These are phyloP conservation scores for Microplitis manilae DNA, from an alignment of 2,888 invertebrate species.

Conservation along the genomic window DNA sequence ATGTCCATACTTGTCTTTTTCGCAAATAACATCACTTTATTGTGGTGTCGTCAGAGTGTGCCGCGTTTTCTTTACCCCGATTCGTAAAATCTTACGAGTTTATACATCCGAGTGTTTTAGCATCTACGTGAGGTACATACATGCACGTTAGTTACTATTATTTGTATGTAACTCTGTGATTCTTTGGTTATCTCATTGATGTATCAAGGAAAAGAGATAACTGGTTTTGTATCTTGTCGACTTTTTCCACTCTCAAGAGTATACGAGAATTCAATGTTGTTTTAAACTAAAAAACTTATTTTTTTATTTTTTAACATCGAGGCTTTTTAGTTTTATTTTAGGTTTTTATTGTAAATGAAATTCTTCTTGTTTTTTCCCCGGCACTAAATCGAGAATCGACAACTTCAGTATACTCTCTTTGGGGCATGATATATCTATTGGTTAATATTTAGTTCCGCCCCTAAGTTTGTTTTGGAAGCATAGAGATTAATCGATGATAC, in stretches of 20 bases:
- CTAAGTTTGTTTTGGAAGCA: constrained; percentile 45
- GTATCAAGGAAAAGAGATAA: constrained; percentile 4
- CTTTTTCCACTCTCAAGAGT: not conserved
- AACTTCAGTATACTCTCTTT: not conserved
- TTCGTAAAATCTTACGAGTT: not conserved
- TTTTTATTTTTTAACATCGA: not conserved
- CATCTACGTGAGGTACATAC: not conserved
- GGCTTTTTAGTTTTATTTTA: not conserved
- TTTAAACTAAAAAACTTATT: not conserved
- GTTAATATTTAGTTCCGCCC: constrained; percentile 34
- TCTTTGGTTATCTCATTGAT: constrained; percentile 15
- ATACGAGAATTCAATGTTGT: constrained; percentile 1
- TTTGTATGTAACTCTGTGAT: constrained; percentile 19
- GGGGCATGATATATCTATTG: constrained; percentile 28
- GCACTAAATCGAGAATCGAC: not conserved
- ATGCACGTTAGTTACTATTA: constrained; percentile 2
- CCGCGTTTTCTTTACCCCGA: not conserved
- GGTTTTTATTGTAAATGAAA: not conserved
- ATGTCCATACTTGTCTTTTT: not conserved
- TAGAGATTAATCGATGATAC: constrained; percentile 46
- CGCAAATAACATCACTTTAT: not conserved
- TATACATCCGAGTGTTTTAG: not conserved
- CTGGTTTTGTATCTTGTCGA: constrained; percentile 12
- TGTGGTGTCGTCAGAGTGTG: not conserved
- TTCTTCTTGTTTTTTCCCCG: constrained; percentile 8